Evolutionary conservation across 1,140 invertebrate genomes (phyloP).

Genomic region (Sycophila sp.): DNA sequence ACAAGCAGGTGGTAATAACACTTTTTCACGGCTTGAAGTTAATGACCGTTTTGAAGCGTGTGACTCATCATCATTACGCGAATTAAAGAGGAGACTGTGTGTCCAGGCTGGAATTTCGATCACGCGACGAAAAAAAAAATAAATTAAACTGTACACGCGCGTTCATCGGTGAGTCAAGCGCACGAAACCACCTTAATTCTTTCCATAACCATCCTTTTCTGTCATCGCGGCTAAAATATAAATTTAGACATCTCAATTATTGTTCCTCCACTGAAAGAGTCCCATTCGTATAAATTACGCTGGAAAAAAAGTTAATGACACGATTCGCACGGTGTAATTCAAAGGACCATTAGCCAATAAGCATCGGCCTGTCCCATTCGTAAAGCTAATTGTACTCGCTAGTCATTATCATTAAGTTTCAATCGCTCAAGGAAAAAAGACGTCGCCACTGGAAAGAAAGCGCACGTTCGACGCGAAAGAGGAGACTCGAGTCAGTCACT

Average conservation of each 20-base stretch:
- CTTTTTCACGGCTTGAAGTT: too few relatives aligned
- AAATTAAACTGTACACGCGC: too few relatives aligned
- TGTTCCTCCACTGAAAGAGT: neutral
- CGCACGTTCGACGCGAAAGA: neutral
- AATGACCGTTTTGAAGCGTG: too few relatives aligned
- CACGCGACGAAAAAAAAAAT: too few relatives aligned
- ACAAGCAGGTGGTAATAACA: too few relatives aligned
- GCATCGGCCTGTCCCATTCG: neutral
- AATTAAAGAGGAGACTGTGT: too few relatives aligned
- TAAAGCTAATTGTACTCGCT: neutral
- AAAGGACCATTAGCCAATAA: neutral
- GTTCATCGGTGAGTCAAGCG: too few relatives aligned
- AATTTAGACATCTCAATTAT: neutral
- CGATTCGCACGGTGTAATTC: neutral
- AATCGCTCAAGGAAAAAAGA: constrained; percentile 8
- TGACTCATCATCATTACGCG: too few relatives aligned
- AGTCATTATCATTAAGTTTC: constrained; percentile 12
- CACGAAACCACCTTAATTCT: too few relatives aligned
- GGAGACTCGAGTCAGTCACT: neutral
- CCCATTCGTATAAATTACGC: neutral
- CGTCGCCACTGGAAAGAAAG: constrained; percentile 5
- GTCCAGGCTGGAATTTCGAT: too few relatives aligned
- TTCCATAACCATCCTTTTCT: too few relatives aligned
- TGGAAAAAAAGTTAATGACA: neutral
- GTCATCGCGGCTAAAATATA: neutral